Conservation (phyloP, 2,797 vertebrate genomes). For the Coilia nasus region DNA sequence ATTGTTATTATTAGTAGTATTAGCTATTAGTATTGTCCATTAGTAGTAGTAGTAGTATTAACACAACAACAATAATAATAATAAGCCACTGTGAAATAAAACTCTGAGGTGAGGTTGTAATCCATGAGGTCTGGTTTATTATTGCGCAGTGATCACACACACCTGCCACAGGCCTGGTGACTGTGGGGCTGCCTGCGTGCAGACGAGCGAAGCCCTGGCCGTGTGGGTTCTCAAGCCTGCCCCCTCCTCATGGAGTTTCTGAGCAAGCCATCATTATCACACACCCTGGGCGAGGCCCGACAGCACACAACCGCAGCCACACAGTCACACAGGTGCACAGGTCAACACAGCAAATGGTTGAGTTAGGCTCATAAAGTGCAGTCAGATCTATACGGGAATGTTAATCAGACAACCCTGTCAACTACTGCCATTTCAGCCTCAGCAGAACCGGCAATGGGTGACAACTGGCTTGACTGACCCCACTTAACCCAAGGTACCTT, state of each 20-base stretch:
- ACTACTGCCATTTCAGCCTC: neutral
- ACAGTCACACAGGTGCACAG: neutral
- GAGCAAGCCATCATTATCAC: slow-evolving; percentile 76
- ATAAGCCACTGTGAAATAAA: neutral
- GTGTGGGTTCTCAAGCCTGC: slow-evolving; percentile 73
- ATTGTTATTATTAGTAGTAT: too few species aligned
- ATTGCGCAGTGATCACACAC: neutral
- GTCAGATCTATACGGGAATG: neutral
- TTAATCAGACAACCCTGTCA: neutral
- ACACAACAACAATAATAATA: too few species aligned
- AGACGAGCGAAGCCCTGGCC: slow-evolving; percentile 6
- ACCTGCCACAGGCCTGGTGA: neutral
- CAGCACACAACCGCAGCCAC: neutral
- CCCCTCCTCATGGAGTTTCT: slow-evolving; percentile 73
- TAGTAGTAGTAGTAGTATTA: too few species aligned
- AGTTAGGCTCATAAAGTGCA: neutral
- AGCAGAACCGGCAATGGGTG: neutral
- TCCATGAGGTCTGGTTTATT: slow-evolving; percentile 4
- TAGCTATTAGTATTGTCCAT: too few species aligned
- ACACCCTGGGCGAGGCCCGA: slow-evolving; percentile 54
- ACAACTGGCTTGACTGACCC: neutral
- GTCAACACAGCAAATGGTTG: neutral
- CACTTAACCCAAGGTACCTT: neutral
- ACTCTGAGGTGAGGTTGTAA: neutral
- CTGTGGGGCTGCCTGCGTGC: neutral